Evolutionary conservation across 2,113 vertebrate genomes (phyloP).

Genomic region (Amphiprion ocellaris): DNA sequence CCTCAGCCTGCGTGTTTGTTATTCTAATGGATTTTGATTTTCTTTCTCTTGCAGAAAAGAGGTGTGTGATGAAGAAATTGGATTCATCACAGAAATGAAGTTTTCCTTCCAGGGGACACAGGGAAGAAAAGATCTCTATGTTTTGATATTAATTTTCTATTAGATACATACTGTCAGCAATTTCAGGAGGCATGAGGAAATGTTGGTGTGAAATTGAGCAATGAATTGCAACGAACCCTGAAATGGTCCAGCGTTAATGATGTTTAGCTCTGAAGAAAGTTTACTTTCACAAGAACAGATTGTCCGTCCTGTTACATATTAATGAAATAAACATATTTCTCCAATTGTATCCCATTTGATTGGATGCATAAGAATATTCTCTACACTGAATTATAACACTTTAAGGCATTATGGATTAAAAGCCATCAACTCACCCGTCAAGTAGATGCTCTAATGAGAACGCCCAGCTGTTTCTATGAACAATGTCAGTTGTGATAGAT

Average conservation of each 20-base stretch:
- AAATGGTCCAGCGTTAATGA: constrained; percentile 17
- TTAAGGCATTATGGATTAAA: constrained; percentile 7
- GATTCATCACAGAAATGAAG: constrained; percentile 29
- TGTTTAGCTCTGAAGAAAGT: constrained; percentile 14
- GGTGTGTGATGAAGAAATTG: constrained; percentile 35
- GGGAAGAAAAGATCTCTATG: constrained; percentile 21
- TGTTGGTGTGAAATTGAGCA: constrained; percentile 10
- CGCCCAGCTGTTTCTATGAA: constrained; percentile 5
- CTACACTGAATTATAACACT: constrained; percentile 2
- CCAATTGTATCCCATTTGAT: not conserved
- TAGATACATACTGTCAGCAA: not conserved
- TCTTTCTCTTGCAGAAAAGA: constrained; percentile 49
- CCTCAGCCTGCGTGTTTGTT: constrained; percentile 10
- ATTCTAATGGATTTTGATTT: constrained; percentile 46
- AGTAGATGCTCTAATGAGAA: constrained; percentile 18
- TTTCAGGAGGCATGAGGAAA: constrained; percentile 15
- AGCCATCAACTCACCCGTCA: constrained; percentile 21
- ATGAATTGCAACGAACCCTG: not conserved
- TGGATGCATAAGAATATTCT: not conserved
- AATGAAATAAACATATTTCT: constrained; percentile 30
- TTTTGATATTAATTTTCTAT: constrained; percentile 15
- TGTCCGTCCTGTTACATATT: not conserved
- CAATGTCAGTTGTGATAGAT: constrained; percentile 19
- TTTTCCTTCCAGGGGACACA: constrained; percentile 3
- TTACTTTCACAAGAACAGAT: constrained; percentile 15